These are phyloP conservation scores for Burhinus oedicnemus DNA, from an alignment of 2,113 vertebrate genomes.

Conservation along the genomic window DNA sequence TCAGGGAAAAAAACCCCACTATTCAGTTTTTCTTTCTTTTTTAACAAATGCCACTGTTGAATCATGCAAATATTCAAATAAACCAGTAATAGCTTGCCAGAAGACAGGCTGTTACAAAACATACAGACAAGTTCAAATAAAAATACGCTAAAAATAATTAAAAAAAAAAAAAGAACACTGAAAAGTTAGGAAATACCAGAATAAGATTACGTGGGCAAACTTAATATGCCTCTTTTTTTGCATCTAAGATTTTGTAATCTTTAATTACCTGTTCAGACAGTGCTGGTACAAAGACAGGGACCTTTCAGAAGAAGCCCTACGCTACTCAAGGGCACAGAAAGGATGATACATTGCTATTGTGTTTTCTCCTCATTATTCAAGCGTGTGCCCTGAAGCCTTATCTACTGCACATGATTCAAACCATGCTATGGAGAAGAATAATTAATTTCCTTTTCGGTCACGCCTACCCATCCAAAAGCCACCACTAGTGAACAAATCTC, in stretches of 20 bases:
- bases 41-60: not conserved
- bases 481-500: not conserved
- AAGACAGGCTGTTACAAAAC: not conserved
- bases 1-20: rapidly evolving
- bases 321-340: not conserved
- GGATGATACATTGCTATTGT: not conserved
- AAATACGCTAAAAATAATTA: not conserved
- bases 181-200: not conserved
- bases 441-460: not conserved
- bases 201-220: not conserved
- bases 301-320: not conserved
- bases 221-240: not conserved
- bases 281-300: not conserved
- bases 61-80: not conserved
- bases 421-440: not conserved
- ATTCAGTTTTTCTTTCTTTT: not conserved
- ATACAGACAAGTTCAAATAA: not conserved
- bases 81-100: not conserved
- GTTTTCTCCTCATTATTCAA: not conserved
- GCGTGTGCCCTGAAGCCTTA: not conserved
- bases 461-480: not conserved
- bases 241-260: not conserved
- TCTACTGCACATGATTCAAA: not conserved
- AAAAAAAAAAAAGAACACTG: not conserved
- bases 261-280: not conserved